phyloP scores from a whole-genome alignment of 23 tunicate species.

The Diplosoma virens region DNA sequence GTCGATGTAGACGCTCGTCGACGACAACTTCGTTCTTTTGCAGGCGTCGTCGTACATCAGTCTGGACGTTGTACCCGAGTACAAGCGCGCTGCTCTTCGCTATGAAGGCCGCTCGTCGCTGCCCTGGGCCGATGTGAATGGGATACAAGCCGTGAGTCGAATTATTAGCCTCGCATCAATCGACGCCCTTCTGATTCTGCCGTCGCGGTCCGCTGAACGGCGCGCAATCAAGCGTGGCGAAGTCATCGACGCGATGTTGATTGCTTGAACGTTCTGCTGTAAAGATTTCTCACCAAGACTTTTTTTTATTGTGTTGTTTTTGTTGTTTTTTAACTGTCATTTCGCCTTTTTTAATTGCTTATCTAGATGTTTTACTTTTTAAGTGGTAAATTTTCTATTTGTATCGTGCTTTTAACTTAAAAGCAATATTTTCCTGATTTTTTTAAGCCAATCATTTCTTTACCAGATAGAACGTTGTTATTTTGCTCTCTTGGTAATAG shows the following conservation, averaged over 20 bases:
- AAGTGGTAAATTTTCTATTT: too few relatives aligned
- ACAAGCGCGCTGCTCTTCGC: constrained; percentile 41
- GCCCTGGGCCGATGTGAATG: constrained; percentile 71
- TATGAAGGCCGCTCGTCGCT: constrained; percentile 27
- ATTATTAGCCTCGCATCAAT: constrained; percentile 52
- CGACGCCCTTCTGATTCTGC: constrained; percentile 72
- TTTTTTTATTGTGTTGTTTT: too few relatives aligned
- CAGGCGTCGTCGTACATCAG: constrained; percentile 53
- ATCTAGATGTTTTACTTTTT: too few relatives aligned
- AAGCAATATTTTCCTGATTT: too few relatives aligned
- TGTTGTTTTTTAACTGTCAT: too few relatives aligned
- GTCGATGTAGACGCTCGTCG: not conserved
- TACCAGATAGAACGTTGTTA: too few relatives aligned
- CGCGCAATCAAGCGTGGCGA: constrained; percentile 8
- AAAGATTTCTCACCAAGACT: not conserved
- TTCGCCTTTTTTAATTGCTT: too few relatives aligned
- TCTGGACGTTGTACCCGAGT: constrained; percentile 76
- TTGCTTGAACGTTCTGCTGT: not conserved
- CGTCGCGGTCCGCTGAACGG: constrained; percentile 24
- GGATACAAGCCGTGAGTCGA: constrained; percentile 57
- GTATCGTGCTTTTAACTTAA: too few relatives aligned
- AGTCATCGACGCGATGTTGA: constrained; percentile 17
- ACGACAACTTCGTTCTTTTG: constrained; percentile 5
- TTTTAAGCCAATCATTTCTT: too few relatives aligned
- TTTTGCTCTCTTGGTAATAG: too few relatives aligned